Evolutionary conservation across 2,888 invertebrate genomes (phyloP), one percentile per base, ranked within the genome.

Genomic region (Chymomyza procnemis): DNA sequence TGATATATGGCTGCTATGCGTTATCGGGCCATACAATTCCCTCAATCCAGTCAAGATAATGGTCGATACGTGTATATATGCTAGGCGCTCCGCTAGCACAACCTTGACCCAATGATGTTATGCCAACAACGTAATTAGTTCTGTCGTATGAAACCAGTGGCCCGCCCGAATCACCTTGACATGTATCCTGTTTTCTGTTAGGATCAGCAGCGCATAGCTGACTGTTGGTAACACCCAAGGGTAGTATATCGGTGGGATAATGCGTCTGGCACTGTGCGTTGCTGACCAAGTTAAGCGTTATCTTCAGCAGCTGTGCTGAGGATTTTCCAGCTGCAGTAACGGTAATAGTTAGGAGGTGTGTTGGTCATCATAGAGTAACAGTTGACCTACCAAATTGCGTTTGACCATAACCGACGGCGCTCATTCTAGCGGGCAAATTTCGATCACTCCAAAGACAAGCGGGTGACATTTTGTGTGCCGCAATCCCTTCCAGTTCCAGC

Each of bases 391-490:
- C 91, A 66, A 91, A 92, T 64, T 87, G 84, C 0, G 91, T 91
- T 82, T 91, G 91, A 5, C 94, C 94, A 91, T 93, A 94, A 30
- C 94, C 94, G 55, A 92, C 92, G 19, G 94, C 94, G 0, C 92
- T 91, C 0, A 92, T 92, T 80, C 84, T 8, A 85, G 26, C 71
- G 56, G 4, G 34, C 9, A 92, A 68, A 26, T 26, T 26, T 3
- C 3, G 34, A 56, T 78, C 83, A 2, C 81, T 85, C 85, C 92
- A 93, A 19, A 93, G 88, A 80, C 94, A 94, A 1, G 93, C 92
- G 4, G 74, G 64, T 2, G n/a, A 19, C 9, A 68, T 22, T 0
- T 1, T 2, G 34, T 62, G 55, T 1, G 66, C 57, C 4, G 21
- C 12, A 0, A 12, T 1, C 0, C 0, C 41, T 1, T 77, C 73